Evolutionary conservation across 2,113 vertebrate genomes (phyloP).

Genomic region (Ictalurus furcatus): DNA sequence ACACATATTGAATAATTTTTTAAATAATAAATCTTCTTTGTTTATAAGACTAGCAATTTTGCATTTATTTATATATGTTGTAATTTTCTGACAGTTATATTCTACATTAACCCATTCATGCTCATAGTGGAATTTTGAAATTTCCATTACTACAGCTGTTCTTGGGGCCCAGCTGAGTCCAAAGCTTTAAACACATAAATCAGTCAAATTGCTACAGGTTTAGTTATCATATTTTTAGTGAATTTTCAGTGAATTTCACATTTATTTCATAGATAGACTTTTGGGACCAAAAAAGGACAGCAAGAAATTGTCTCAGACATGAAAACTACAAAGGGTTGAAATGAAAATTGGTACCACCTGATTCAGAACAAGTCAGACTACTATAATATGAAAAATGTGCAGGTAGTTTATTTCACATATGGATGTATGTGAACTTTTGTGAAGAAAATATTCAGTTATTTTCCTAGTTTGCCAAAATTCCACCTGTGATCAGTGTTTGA

Average conservation of each 20-base stretch:
- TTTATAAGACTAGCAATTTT: slow-evolving; percentile 40
- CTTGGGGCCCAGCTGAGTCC: neutral
- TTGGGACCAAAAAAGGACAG: neutral
- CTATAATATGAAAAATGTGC: neutral
- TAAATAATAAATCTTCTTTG: neutral
- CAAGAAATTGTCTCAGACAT: neutral
- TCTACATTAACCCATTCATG: slow-evolving; percentile 8
- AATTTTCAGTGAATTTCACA: neutral
- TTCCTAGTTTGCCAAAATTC: neutral
- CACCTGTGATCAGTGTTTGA: neutral
- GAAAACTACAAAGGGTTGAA: neutral
- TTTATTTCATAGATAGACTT: neutral
- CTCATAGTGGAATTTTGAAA: neutral
- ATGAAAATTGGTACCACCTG: slow-evolving; percentile 17
- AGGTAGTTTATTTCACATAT: slow-evolving; percentile 11
- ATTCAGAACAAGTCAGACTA: slow-evolving; percentile 9
- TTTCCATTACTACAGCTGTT: neutral
- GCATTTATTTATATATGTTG: slow-evolving; percentile 47
- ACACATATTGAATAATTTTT: neutral
- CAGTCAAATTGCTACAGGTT: neutral
- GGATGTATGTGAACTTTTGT: neutral
- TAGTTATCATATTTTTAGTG: neutral
- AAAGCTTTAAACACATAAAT: neutral
- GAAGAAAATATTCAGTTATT: neutral
- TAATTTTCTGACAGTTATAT: slow-evolving; percentile 44